Evolutionary conservation across 2,797 vertebrate species (phyloP).

Genomic region (Triplophysa yarkandensis): DNA sequence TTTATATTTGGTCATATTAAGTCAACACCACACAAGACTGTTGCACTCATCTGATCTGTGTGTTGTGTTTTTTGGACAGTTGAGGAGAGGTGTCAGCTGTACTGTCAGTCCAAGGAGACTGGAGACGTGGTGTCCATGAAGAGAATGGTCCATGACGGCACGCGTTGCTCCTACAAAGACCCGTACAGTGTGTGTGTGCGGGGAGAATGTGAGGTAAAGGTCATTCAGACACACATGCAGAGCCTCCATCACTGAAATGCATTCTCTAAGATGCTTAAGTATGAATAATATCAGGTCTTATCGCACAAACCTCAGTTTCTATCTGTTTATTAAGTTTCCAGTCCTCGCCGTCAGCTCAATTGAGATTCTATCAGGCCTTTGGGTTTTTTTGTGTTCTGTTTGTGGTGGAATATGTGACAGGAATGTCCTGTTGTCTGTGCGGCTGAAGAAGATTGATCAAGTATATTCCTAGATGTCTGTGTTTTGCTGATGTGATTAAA

Average conservation of each 20-base stretch:
- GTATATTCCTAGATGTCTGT: background rate
- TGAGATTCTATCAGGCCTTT: too few relatives aligned
- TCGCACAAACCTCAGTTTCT: slow-evolving; percentile 21
- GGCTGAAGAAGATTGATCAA: slow-evolving; percentile 10
- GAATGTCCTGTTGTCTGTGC: background rate
- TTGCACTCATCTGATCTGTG: slow-evolving; percentile 2
- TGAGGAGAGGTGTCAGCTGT: slow-evolving; percentile 89
- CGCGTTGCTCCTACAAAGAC: slow-evolving; percentile 91
- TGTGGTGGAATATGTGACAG: slow-evolving; percentile 21
- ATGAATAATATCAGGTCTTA: slow-evolving; percentile 47
- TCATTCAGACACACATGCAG: slow-evolving; percentile 34
- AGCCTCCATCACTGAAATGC: slow-evolving; percentile 37
- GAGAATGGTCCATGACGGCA: slow-evolving; percentile 92
- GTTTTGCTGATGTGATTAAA: slow-evolving; percentile 32
- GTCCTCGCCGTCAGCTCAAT: background rate
- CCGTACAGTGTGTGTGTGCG: slow-evolving; percentile 89
- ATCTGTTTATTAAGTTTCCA: slow-evolving; percentile 9
- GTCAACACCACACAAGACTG: background rate
- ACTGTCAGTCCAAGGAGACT: slow-evolving; percentile 88
- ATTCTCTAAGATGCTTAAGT: slow-evolving; percentile 35
- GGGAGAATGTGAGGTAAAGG: slow-evolving; percentile 91
- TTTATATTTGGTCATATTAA: too few relatives aligned
- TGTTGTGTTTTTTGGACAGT: slow-evolving; percentile 70
- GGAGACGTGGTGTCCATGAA: slow-evolving; percentile 88
- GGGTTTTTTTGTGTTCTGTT: slow-evolving; percentile 1